Base-by-base conservation (phyloP, 2,797 vertebrate genomes). In the Sebastes nivosus region DNA sequence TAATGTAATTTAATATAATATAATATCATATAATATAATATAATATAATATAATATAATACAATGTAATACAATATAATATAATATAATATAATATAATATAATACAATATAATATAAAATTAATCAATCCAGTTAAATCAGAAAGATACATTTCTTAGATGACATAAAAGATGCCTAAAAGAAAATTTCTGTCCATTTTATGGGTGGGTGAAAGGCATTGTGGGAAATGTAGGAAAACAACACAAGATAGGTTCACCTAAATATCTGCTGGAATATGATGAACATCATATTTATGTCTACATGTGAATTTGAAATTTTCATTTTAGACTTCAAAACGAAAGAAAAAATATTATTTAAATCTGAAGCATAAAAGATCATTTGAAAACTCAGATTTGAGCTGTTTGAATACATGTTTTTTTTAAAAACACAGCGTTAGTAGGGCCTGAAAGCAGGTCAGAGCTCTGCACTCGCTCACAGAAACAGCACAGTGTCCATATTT, bases 361-460 rank as follows among this genome's bases (percentile, higher is more conserved):
- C 10, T 36, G 1, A 18, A 30, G 18, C 18, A 27, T 55, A n/a
- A n/a, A 20, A 52, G n/a, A 20, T 52, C 20, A 52, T 20, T 20
- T 3, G 10, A 67, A 67, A 57, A 30, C 3, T 60, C 13, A n/a
- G 13, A 55, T 63, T n/a, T 27, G 4, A 36, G 46, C 30, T 24
- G 22, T 75, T 64, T 59, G 14, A 16, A n/a, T 58, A 38, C 13
- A 22, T 8, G 4, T 14, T 13, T 38, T 38, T 38, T 38, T 4
- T 9, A 1, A 9, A 59, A 24, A 27, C 2, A 38, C 46, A 20
- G 8, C 4, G 2, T 6, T 29, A 11, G 27, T 4, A 20, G 20
- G 29, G 32, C 34, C 38, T 80, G 74, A 87, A 92, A 88, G 57
- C 81, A 82, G 88, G 84, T 90, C 87, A 89, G 12, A 20, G 66